Conservation (phyloP, 1,140 invertebrate genomes). For the Littorina saxatilis region DNA sequence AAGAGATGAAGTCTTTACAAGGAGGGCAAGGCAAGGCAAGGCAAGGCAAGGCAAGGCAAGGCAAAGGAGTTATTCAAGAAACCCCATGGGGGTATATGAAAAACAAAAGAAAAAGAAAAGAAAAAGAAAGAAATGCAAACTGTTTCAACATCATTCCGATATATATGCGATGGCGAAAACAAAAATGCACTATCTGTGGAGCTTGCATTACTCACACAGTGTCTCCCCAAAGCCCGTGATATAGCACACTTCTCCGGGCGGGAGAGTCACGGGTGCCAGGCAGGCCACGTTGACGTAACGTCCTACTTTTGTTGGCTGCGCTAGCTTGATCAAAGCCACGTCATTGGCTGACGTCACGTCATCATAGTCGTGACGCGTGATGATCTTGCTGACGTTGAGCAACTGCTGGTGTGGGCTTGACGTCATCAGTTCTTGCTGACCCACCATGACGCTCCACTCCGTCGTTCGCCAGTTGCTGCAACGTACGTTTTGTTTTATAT, state of each 20-base stretch:
- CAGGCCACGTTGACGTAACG: slow-evolving; percentile 37
- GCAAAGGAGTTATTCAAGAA: too few species aligned
- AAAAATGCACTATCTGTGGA: too few species aligned
- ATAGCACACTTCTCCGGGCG: slow-evolving; percentile 51
- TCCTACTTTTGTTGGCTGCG: slow-evolving; percentile 9
- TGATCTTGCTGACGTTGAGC: slow-evolving; percentile 44
- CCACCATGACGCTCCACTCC: slow-evolving; percentile 74
- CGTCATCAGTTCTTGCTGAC: slow-evolving; percentile 77
- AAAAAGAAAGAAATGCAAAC: too few species aligned
- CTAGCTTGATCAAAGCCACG: slow-evolving; percentile 43
- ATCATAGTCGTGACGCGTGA: slow-evolving; percentile 60
- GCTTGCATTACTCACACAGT: slow-evolving; percentile 77
- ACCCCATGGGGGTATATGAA: too few species aligned
- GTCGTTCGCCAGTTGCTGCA: slow-evolving; percentile 38
- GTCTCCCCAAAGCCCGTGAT: slow-evolving; percentile 70
- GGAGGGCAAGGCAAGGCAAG: too few species aligned
- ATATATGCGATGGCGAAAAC: too few species aligned
- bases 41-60: too few species aligned
- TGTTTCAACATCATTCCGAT: too few species aligned
- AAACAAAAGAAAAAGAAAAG: too few species aligned
- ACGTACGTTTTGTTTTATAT: not conserved
- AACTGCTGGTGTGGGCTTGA: slow-evolving; percentile 51
- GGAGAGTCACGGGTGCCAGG: slow-evolving; percentile 66
- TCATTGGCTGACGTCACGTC: slow-evolving; percentile 58
- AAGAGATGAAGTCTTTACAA: too few species aligned